phyloP scores from a whole-genome alignment of 2,113 vertebrate genomes.

The Callospermophilus lateralis region DNA sequence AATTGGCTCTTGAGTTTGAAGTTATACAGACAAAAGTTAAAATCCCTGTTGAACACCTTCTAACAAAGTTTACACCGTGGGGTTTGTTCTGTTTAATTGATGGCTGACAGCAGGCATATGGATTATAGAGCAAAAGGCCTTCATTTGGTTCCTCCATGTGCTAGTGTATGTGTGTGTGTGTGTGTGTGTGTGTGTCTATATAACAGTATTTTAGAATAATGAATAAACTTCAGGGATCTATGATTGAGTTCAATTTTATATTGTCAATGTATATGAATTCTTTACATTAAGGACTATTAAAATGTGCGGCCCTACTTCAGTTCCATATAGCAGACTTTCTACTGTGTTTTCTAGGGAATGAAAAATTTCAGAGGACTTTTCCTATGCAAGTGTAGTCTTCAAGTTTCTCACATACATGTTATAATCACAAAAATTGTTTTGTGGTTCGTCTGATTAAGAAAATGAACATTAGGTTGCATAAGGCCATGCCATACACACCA shows the following conservation, averaged over 20 bases:
- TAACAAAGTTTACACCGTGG: background rate
- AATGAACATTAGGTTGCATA: background rate
- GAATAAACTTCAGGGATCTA: background rate
- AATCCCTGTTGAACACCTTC: background rate
- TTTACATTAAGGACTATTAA: background rate
- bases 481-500: too few species aligned
- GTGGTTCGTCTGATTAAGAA: background rate
- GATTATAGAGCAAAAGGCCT: background rate
- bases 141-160: background rate
- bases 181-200: background rate
- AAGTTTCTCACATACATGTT: background rate
- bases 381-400: background rate
- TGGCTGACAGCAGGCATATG: background rate
- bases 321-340: background rate
- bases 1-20: background rate
- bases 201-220: background rate
- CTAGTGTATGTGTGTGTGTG: background rate
- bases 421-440: background rate
- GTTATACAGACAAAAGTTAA: background rate
- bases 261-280: background rate
- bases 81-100: background rate
- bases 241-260: background rate
- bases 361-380: background rate
- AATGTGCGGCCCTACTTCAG: background rate
- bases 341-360: background rate